Percentiles rank a stretch among this genome's conserved stretches.
Conservation (phyloP, 2,888 invertebrate species). For the Heteropelma amictum region DNA sequence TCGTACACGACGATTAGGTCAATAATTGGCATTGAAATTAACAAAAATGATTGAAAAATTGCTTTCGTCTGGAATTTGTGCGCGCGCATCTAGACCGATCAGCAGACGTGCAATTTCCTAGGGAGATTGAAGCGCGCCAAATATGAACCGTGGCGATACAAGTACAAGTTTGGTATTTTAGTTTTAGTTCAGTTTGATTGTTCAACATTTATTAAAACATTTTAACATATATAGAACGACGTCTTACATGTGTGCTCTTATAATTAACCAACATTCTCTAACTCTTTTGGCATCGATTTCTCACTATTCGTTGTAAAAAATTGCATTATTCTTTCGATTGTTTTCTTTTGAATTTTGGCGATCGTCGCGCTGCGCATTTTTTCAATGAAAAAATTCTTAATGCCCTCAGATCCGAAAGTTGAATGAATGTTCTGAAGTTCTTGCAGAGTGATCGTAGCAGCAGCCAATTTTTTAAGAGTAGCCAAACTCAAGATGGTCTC, state of each 20-base stretch:
- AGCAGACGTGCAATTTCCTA: background rate
- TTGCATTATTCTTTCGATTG: conserved; percentile 4
- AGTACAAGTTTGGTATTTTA: background rate
- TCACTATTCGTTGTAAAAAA: background rate
- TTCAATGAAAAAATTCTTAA: conserved; percentile 16
- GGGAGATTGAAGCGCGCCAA: background rate
- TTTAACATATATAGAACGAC: background rate
- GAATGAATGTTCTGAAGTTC: conserved; percentile 1
- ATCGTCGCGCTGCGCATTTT: background rate
- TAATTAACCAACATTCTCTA: background rate
- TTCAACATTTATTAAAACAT: background rate
- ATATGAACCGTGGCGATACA: background rate
- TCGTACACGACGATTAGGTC: no score
- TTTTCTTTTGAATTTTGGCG: conserved; percentile 7
- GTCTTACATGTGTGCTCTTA: background rate
- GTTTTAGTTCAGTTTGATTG: background rate
- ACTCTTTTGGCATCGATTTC: conserved; percentile 16
- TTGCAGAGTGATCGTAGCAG: conserved; percentile 12
- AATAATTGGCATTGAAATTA: background rate
- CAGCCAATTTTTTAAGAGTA: conserved; percentile 24
- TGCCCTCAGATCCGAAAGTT: background rate
- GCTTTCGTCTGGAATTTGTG: background rate
- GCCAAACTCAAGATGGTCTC: conserved; percentile 5
- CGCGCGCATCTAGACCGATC: background rate
- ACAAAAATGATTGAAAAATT: background rate